Conservation (phyloP, 1,140 invertebrate species). For the Daktulosphaira vitifoliae region DNA sequence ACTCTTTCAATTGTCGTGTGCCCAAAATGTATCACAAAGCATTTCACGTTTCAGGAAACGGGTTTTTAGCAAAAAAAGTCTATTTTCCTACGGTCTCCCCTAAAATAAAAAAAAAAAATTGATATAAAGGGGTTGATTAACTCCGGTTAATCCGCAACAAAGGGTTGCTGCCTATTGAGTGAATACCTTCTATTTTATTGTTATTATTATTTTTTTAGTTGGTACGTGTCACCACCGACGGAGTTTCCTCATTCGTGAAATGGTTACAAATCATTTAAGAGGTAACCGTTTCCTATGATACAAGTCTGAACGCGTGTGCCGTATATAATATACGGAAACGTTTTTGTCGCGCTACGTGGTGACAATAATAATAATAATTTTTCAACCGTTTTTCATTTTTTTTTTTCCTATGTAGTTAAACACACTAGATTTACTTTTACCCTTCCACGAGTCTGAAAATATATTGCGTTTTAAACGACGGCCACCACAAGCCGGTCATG, state of each 20-base stretch:
- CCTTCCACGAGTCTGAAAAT: not conserved
- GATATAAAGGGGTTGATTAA: slow-evolving; percentile 34
- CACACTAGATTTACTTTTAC: not conserved
- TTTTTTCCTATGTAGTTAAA: too few relatives aligned
- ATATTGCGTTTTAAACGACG: slow-evolving; percentile 25
- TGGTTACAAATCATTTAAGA: slow-evolving; percentile 33
- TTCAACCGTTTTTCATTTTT: slow-evolving; percentile 28
- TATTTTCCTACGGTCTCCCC: not conserved
- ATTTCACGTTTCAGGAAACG: slow-evolving; percentile 33
- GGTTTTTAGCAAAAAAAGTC: slow-evolving; percentile 22
- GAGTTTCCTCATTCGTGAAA: slow-evolving; percentile 31
- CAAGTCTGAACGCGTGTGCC: not conserved
- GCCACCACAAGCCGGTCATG: too few relatives aligned
- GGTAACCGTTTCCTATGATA: not conserved
- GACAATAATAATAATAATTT: slow-evolving; percentile 19
- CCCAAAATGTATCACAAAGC: slow-evolving; percentile 21
- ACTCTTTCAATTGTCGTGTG: slow-evolving; percentile 31
- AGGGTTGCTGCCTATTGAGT: not conserved
- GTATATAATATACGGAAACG: slow-evolving; percentile 6
- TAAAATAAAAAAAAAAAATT: not conserved
- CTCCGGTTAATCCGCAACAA: slow-evolving; percentile 31
- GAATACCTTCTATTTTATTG: slow-evolving; percentile 14
- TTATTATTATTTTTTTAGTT: not conserved
- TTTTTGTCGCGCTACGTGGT: not conserved
- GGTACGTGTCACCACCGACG: slow-evolving; percentile 17